phyloP scores from a whole-genome alignment of 2,888 invertebrate species.

The Mythimna lalbum region DNA sequence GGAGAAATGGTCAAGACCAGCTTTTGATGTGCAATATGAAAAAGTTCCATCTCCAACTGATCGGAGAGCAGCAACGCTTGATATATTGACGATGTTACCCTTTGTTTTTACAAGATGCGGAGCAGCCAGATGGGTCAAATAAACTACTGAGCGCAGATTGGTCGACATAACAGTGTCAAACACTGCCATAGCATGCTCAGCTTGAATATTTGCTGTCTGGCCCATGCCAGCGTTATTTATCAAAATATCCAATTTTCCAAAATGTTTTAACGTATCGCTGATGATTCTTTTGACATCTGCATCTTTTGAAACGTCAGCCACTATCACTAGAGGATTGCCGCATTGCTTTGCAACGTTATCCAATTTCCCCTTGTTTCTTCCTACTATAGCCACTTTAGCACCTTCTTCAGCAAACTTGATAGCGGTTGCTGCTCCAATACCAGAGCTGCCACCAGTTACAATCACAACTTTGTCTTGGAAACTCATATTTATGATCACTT shows the following conservation, averaged over 20 bases:
- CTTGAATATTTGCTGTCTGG: background rate
- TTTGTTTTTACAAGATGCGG: conserved; percentile 62
- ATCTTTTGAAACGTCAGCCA: conserved; percentile 38
- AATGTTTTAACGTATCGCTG: conserved; percentile 24
- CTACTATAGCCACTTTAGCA: conserved; percentile 63
- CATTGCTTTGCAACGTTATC: conserved; percentile 30
- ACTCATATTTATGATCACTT: conserved; percentile 54
- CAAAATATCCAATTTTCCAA: conserved; percentile 29
- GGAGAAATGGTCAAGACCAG: conserved; percentile 65
- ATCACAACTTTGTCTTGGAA: conserved; percentile 67
- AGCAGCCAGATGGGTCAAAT: conserved; percentile 56
- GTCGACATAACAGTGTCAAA: conserved; percentile 46
- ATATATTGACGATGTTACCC: conserved; percentile 94
- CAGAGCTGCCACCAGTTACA: conserved; percentile 68
- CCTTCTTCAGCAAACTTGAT: conserved; percentile 58
- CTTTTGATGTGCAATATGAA: conserved; percentile 62
- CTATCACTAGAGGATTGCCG: conserved; percentile 25
- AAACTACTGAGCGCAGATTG: conserved; percentile 53
- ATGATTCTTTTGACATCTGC: conserved; percentile 38
- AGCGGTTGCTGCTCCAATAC: conserved; percentile 67
- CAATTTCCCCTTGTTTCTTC: conserved; percentile 59
- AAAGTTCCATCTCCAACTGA: background rate
- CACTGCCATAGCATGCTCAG: conserved; percentile 41
- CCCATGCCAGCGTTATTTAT: conserved; percentile 33
- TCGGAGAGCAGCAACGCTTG: conserved; percentile 43